Evolutionary conservation across 2,113 vertebrate species (phyloP).

Genomic region (Nesospiza acunhae): DNA sequence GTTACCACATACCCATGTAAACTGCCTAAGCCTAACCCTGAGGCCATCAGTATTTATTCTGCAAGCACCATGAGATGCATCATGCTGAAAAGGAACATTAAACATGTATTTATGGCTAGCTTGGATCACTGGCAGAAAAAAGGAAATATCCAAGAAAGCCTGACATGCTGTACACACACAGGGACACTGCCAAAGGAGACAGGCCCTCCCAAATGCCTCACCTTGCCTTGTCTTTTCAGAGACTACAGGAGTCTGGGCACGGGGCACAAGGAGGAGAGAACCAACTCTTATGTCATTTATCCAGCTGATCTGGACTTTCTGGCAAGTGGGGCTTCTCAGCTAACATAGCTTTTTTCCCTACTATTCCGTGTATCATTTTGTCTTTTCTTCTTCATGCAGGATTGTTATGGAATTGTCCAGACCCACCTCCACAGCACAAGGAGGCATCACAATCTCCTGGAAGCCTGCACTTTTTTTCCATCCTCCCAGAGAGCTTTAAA

Average conservation of each 20-base stretch:
- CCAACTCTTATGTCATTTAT: fast-evolving
- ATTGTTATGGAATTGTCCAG: background rate
- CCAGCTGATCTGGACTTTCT: background rate
- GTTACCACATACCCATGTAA: background rate
- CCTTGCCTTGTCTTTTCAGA: background rate
- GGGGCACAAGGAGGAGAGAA: background rate
- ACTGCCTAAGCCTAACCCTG: background rate
- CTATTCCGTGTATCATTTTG: background rate
- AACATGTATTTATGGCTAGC: background rate
- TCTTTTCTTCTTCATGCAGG: background rate
- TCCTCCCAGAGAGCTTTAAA: background rate
- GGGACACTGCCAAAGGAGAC: background rate
- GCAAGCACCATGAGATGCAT: background rate
- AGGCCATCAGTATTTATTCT: conserved; percentile 2
- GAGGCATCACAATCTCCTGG: background rate
- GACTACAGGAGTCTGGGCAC: background rate
- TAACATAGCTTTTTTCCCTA: background rate
- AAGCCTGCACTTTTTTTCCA: background rate
- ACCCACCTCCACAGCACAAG: background rate
- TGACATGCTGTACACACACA: background rate
- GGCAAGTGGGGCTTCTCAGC: background rate
- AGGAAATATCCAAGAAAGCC: background rate
- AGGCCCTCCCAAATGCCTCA: background rate
- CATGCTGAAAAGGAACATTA: background rate
- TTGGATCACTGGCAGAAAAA: background rate